Conservation (phyloP, 2,888 invertebrate genomes). For the Lithosia quadra region DNA sequence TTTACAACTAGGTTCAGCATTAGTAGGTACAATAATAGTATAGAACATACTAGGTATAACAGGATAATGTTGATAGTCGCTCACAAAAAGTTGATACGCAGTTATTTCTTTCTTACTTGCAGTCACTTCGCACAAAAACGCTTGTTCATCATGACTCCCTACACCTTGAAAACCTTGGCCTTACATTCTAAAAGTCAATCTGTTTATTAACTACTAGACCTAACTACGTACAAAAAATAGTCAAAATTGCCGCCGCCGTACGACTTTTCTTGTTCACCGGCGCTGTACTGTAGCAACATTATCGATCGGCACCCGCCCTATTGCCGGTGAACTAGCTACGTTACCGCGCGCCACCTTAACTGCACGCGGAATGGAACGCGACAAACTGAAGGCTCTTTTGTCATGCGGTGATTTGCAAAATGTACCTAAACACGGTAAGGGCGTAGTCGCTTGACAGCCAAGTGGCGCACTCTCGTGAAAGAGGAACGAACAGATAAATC, state of each 20-base stretch:
- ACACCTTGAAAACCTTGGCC: slow-evolving; percentile 7
- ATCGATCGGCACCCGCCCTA: slow-evolving; percentile 79
- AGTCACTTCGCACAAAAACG: slow-evolving; percentile 44
- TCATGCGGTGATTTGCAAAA: slow-evolving; percentile 72
- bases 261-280: slow-evolving; percentile 66
- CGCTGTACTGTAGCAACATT: slow-evolving; percentile 62
- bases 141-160: slow-evolving; percentile 59
- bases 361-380: slow-evolving; percentile 73
- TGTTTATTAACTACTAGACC: background rate
- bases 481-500: slow-evolving; percentile 83
- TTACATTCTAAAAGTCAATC: background rate
- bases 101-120: slow-evolving; percentile 34
- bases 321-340: slow-evolving; percentile 67
- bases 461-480: slow-evolving; percentile 86
- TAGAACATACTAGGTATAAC: background rate
- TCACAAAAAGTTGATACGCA: slow-evolving; percentile 42
- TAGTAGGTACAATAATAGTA: background rate
- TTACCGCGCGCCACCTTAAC: slow-evolving; percentile 48
- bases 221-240: slow-evolving; percentile 48
- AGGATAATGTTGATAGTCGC: slow-evolving; percentile 26
- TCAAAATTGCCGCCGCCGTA: slow-evolving; percentile 78
- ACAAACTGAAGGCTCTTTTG: slow-evolving; percentile 63
- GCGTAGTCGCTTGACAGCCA: slow-evolving; percentile 78
- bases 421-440: slow-evolving; percentile 77
- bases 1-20: background rate